Conservation (phyloP, 2,888 invertebrate species). For the Xestia ashworthii region DNA sequence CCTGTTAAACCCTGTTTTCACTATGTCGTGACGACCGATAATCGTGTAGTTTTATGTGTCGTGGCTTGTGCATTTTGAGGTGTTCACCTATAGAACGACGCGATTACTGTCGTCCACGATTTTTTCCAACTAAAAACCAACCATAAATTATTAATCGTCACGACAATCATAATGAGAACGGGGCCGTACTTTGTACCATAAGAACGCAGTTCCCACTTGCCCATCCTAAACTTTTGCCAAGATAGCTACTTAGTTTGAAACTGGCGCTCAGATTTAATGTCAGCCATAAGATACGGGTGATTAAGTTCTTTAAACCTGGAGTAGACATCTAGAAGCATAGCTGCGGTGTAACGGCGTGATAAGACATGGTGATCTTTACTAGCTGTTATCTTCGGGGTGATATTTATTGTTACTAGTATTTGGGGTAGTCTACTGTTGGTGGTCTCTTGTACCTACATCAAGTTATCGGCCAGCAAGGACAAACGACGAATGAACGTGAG, state of each 20-base stretch:
- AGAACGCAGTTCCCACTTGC: not conserved
- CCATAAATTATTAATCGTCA: no score
- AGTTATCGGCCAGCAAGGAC: not conserved
- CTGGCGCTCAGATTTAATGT: not conserved
- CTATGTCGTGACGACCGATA: no score
- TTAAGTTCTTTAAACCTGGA: no score
- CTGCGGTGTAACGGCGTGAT: not conserved
- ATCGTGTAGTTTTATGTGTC: no score
- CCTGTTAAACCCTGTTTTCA: not conserved
- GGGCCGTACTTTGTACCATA: no score
- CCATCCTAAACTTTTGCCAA: not conserved
- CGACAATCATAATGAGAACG: no score
- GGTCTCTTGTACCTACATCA: not conserved
- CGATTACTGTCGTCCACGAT: no score
- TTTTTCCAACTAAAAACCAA: no score
- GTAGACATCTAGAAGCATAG: not conserved
- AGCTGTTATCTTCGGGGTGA: no score
- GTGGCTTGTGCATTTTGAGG: no score
- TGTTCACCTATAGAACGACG: no score
- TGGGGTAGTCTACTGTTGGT: not conserved
- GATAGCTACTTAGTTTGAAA: not conserved
- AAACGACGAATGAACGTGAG: not conserved
- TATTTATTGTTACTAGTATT: no score
- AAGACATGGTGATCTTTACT: not conserved
- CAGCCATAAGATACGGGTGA: not conserved